Conservation (phyloP, 2,113 vertebrate genomes). For the Scolopax mira region DNA sequence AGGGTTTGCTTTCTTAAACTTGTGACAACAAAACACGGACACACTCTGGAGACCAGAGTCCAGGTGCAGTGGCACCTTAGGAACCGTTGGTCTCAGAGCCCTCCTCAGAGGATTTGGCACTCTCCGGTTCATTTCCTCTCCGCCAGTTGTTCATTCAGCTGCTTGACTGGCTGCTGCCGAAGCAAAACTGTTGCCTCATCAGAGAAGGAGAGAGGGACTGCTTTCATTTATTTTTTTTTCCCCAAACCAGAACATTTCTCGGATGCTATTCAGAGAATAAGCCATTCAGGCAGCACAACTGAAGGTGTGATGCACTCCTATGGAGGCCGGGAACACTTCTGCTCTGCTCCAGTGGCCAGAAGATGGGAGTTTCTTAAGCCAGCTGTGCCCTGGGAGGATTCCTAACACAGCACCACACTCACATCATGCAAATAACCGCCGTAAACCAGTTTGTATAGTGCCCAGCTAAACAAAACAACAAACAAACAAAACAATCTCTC, state of each 20-base stretch:
- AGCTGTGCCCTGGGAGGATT: not conserved
- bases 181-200: not conserved
- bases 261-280: not conserved
- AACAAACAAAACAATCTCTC: not conserved
- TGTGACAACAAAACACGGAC: not conserved
- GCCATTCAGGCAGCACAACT: not conserved
- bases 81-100: not conserved
- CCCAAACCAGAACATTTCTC: not conserved
- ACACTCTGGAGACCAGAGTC: not conserved
- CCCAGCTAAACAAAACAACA: not conserved
- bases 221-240: not conserved
- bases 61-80: not conserved
- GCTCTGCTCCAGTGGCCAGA: not conserved
- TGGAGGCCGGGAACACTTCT: not conserved
- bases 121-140: not conserved
- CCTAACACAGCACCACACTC: not conserved
- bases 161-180: not conserved
- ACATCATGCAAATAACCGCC: not conserved
- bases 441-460: not conserved
- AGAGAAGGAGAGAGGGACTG: not conserved
- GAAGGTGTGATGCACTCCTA: accelerated
- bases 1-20: not conserved
- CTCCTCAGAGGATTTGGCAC: not conserved
- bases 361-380: not conserved
- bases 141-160: not conserved